A percentile compares a stretch with the other conserved stretches of the same genome.
phyloP scores from a whole-genome alignment of 2,888 invertebrate species.

The Diplazon laetatorius region DNA sequence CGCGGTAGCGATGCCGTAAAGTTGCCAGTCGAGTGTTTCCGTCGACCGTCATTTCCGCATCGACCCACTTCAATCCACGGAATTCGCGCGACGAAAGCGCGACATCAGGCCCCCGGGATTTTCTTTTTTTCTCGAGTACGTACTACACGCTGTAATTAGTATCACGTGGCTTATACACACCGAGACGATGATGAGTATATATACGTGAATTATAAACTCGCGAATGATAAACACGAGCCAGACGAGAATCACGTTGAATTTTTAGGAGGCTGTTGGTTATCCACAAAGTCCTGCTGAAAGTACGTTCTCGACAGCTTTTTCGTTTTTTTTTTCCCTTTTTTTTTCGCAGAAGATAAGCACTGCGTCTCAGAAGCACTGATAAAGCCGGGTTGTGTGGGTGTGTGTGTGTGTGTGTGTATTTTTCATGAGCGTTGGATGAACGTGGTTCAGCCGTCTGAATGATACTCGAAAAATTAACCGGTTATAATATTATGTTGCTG shows the following conservation, averaged over 20 bases:
- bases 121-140: neutral
- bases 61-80: conserved; percentile 33
- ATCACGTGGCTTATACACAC: conserved; percentile 5
- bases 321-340: too few species aligned
- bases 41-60: conserved; percentile 17
- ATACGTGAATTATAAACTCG: conserved; percentile 69
- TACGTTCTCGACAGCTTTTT: conserved; percentile 67
- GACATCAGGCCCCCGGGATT: neutral
- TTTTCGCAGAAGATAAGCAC: conserved; percentile 22
- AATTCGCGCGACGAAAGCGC: neutral
- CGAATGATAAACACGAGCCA: conserved; percentile 43
- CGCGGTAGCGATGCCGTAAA: conserved; percentile 3
- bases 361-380: conserved; percentile 31
- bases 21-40: conserved; percentile 20
- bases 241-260: conserved; percentile 61
- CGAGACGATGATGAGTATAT: conserved; percentile 46
- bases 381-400: conserved; percentile 9
- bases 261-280: conserved; percentile 64
- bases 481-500: conserved; percentile 69
- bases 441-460: conserved; percentile 29
- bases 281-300: conserved; percentile 45
- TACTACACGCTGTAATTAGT: conserved; percentile 23
- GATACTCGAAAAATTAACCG: conserved; percentile 74
- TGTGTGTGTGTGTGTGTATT: neutral
- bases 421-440: conserved; percentile 57